Base-by-base conservation (phyloP, 1,140 invertebrate genomes). In the Atta texana region DNA sequence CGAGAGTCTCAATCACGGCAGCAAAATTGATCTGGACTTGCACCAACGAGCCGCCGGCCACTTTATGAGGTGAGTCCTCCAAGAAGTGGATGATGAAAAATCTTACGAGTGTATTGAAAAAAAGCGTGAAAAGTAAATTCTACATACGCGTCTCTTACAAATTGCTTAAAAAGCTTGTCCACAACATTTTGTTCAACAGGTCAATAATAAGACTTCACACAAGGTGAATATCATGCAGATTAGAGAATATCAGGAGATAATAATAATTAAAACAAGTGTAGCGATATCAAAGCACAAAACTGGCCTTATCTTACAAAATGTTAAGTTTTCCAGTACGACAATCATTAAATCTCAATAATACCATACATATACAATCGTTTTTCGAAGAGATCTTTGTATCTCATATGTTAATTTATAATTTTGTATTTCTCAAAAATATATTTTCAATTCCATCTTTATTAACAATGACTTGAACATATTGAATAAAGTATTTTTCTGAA, bases 1-100 rank as follows among this genome's bases (percentile, higher is more conserved):
- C 93, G 89, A 57, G 55, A 92, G 94, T 94, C 92, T 94, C 93
- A 88, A 93, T 87, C 90, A 95, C 94, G 92, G 93, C 94, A 81
- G 39, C 93, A 95, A 94, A 93, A 95, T 95, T 95, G 94, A 95
- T 88, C 94, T 95, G 93, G 95, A 95, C 53, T 93, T 95, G 85
- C 94, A 95, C 81, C 95, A 95, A 90, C 93, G 94, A 63, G 93
- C 95, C 93, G 93, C 94, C 95, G 94, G 94, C 93, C 94, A 95
- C 92, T 95, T 94, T 87, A 94, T 95, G 89, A 95, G 95, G 95
- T 95, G 53, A 86, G 85, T 75, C 51, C 6, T 51, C 14, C 49
- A 4, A 10, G 14, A 53, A 14, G 53, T 7, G 18, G 0, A 21
- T 21, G 5, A n/a, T 6, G 4, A n/a, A 21, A n/a, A 57, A 49